Percentiles rank a stretch among this genome's conserved stretches.
These are phyloP conservation scores for Gambusia yucatana DNA, from an alignment of 2,797 vertebrate genomes.

Conservation along the genomic window DNA sequence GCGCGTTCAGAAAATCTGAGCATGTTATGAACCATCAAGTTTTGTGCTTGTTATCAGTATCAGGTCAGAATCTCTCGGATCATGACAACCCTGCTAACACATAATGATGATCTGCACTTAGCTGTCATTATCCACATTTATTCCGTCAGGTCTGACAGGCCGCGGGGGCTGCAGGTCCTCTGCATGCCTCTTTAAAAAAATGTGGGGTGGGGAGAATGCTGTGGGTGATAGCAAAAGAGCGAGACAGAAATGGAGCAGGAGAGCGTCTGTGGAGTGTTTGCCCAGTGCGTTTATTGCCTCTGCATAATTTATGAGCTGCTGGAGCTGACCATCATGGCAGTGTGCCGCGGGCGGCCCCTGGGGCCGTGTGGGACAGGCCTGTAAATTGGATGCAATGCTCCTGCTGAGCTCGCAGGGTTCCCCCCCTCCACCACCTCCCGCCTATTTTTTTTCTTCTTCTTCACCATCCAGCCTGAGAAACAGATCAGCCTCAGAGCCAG, in stretches of 20 bases:
- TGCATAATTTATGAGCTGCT: slow-evolving; percentile 96
- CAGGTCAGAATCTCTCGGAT: not conserved
- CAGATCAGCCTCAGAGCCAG: slow-evolving; percentile 80
- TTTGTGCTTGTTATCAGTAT: not conserved
- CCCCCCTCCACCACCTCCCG: too few relatives aligned
- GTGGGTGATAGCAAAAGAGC: slow-evolving; percentile 44
- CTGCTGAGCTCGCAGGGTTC: slow-evolving; percentile 87
- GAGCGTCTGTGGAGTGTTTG: slow-evolving; percentile 85
- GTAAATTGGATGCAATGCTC: slow-evolving; percentile 93
- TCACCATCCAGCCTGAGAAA: slow-evolving; percentile 83
- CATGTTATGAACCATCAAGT: not conserved
- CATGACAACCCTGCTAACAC: slow-evolving; percentile 19
- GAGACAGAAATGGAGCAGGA: slow-evolving; percentile 65
- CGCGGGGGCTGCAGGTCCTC: slow-evolving; percentile 70
- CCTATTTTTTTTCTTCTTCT: slow-evolving; percentile 40
- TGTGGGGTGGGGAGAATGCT: slow-evolving; percentile 54
- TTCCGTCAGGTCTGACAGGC: slow-evolving; percentile 69
- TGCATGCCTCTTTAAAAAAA: slow-evolving; percentile 67
- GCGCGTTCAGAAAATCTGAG: not conserved
- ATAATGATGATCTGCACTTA: slow-evolving; percentile 43
- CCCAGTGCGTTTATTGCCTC: slow-evolving; percentile 92
- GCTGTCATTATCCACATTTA: slow-evolving; percentile 46
- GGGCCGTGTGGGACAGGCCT: slow-evolving; percentile 89
- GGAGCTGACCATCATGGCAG: slow-evolving; percentile 88
- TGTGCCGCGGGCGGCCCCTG: slow-evolving; percentile 88